These are phyloP conservation scores for Numida meleagris DNA, from an alignment of 2,113 vertebrate genomes.

Conservation along the genomic window DNA sequence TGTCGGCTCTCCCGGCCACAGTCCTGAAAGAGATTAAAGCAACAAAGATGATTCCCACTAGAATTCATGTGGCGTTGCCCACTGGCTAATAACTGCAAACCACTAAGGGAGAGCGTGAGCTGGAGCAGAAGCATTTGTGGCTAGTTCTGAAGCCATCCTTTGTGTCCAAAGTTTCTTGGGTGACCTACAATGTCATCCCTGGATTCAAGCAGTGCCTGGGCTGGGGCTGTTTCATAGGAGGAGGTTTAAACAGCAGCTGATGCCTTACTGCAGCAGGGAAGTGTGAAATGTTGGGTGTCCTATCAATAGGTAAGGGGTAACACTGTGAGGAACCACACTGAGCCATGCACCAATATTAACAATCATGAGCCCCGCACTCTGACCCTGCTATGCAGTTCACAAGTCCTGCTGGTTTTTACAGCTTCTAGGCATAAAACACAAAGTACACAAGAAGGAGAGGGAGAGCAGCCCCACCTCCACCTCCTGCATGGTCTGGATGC, in stretches of 20 bases:
- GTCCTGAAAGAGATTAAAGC: conserved; percentile 77
- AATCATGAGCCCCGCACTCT: not conserved
- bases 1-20: conserved; percentile 81
- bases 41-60: not conserved
- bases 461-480: conserved; percentile 83
- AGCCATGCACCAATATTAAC: not conserved
- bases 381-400: accelerated
- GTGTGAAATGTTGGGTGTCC: not conserved
- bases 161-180: not conserved
- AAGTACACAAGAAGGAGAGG: not conserved
- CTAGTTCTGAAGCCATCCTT: not conserved
- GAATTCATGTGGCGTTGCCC: not conserved
- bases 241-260: not conserved
- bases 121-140: not conserved
- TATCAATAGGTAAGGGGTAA: not conserved
- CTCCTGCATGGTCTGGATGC: conserved; percentile 87
- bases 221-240: not conserved
- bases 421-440: not conserved
- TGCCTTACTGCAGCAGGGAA: not conserved
- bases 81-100: not conserved
- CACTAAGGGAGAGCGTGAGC: not conserved
- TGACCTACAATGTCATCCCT: not conserved
- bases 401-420: not conserved
- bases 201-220: not conserved
- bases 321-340: not conserved